phyloP scores from a whole-genome alignment of 2,888 invertebrate species.

The Sclerodermus sp. region DNA sequence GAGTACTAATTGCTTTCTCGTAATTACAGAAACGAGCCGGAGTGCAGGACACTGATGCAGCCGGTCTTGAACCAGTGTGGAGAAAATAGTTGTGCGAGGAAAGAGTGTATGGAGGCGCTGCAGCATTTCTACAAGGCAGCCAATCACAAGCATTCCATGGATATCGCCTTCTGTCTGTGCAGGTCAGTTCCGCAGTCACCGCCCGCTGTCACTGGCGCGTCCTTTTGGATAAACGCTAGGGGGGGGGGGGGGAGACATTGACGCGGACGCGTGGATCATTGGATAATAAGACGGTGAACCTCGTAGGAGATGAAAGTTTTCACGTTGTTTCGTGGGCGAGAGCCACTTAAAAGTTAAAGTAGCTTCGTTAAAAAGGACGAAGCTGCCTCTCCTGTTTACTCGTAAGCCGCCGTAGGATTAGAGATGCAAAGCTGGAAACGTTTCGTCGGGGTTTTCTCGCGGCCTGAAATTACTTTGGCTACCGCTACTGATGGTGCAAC shows the following conservation, averaged over 20 bases:
- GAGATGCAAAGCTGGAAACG: too few relatives aligned
- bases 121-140: conserved; percentile 83
- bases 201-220: too few relatives aligned
- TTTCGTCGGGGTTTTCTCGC: too few relatives aligned
- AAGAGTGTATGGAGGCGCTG: conserved; percentile 85
- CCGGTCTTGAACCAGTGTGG: conserved; percentile 87
- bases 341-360: conserved; percentile 46
- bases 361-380: conserved; percentile 28
- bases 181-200: conserved; percentile 83
- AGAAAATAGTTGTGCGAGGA: conserved; percentile 74
- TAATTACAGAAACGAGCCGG: conserved; percentile 75
- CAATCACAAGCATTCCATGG: conserved; percentile 80
- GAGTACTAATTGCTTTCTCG: neutral
- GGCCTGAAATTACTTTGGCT: too few relatives aligned
- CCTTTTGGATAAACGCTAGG: too few relatives aligned
- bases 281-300: too few relatives aligned
- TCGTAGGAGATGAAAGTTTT: conserved; percentile 24
- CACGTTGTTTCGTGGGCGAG: conserved; percentile 36
- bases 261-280: too few relatives aligned
- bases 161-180: conserved; percentile 91
- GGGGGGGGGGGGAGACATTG: too few relatives aligned
- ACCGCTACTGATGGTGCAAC: too few relatives aligned
- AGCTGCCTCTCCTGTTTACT: conserved; percentile 5
- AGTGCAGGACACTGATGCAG: conserved; percentile 76
- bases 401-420: too few relatives aligned